Conservation (phyloP, 2,113 vertebrate genomes). For the Planiliza haematocheilus region DNA sequence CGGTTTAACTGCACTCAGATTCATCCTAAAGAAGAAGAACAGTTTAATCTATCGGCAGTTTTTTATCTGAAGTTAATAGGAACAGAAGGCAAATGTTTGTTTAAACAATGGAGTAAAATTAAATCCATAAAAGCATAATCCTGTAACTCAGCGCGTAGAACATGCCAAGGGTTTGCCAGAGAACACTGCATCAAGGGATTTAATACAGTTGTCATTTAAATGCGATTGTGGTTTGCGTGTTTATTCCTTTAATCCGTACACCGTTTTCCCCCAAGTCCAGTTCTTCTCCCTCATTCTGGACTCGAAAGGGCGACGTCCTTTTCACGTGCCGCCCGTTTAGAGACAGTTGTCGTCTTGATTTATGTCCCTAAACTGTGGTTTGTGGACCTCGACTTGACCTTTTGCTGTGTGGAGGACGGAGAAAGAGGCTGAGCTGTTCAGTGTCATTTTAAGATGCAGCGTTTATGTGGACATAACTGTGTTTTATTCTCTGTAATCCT, state of each 20-base stretch:
- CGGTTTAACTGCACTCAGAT: background rate
- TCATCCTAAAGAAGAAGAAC: background rate
- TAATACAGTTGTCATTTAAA: conserved; percentile 20
- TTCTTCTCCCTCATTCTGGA: background rate
- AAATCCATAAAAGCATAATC: no score
- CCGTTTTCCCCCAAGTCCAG: background rate
- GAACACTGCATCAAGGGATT: conserved; percentile 16
- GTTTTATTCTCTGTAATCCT: no score
- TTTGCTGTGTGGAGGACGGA: background rate
- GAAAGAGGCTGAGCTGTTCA: background rate
- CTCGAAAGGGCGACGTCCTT: conserved; percentile 18
- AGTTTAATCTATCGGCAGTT: background rate
- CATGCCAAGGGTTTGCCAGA: conserved; percentile 5
- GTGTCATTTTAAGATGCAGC: background rate
- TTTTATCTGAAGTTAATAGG: background rate
- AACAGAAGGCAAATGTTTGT: background rate
- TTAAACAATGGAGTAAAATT: background rate
- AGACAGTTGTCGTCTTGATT: conserved; percentile 17
- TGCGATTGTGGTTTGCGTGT: conserved; percentile 17
- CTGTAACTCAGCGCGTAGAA: background rate
- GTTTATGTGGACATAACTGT: no score
- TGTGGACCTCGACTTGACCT: background rate
- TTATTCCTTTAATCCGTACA: conserved; percentile 8
- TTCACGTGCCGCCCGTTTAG: background rate
- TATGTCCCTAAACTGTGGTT: conserved; percentile 5